Conservation (phyloP, 2,113 vertebrate genomes). For the Azemiops feae region DNA sequence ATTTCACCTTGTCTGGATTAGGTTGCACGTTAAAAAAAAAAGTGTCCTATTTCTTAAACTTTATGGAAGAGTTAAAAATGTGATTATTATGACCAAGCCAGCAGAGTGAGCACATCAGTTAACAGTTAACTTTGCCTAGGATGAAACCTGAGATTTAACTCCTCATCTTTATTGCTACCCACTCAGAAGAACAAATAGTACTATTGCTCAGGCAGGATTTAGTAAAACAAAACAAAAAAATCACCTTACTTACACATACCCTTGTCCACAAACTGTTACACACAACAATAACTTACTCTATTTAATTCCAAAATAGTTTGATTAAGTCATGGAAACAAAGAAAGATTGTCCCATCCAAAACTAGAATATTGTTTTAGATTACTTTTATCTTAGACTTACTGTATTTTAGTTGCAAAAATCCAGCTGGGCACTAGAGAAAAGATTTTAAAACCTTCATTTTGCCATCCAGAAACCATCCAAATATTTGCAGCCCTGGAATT, state of each 20-base stretch:
- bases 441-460: too few species aligned
- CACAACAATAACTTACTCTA: too few species aligned
- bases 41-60: background rate
- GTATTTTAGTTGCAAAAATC: too few species aligned
- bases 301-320: background rate
- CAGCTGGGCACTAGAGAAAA: too few species aligned
- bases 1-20: background rate
- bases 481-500: too few species aligned
- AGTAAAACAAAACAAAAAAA: background rate
- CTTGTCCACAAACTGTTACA: too few species aligned
- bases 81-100: background rate
- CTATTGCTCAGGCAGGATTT: background rate
- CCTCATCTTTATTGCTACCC: background rate
- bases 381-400: too few species aligned
- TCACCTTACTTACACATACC: too few species aligned
- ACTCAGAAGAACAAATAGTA: background rate
- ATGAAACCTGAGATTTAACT: background rate
- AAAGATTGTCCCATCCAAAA: too few species aligned
- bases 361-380: too few species aligned
- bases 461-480: too few species aligned
- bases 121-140: background rate
- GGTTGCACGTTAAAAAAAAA: background rate
- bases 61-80: background rate
- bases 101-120: background rate
- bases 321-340: too few species aligned